Base-by-base conservation (phyloP, 2,888 invertebrate species). In the Cryptus viduatorius region DNA sequence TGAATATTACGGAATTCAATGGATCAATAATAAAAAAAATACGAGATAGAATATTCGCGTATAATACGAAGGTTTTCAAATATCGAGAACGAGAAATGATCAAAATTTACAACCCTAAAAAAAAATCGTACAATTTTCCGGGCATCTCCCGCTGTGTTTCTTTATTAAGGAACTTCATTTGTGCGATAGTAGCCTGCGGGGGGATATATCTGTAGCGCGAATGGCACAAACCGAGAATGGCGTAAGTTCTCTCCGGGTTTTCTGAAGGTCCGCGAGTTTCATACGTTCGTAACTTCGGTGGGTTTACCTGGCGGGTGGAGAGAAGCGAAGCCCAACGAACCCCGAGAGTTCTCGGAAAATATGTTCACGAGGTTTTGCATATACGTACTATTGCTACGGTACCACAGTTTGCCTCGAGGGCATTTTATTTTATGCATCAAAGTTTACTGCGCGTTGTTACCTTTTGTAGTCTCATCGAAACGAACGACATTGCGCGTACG, bases 161-260 rank as follows among this genome's bases (percentile, higher is more conserved):
- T 78, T 73, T 73, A 78, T 82, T 73, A 73, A 78, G 50, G 37
- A 78, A 82, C 59, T 78, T 82, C 56, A 78, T 78, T 53, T 61
- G 44, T 42, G 48, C 61, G 48, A 76, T 29, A 19, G 56, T 67
- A 31, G 72, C 56, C 56, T 24, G 42, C 4, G 59, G 69, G 69
- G 16, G 4, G 16, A 10, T 42, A 68, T 50, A 78, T 61, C 50
- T 68, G 53, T 3, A 8, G 46, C 14, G 42, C 53, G 59, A 37
- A 50, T 31, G 29, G 59, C 31, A 59, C 14, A 10, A 61, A 61
- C 14, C 48, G 16, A 24, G 79, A 31, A 19, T 24, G 31, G 64
- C 67, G 65, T 12, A 46, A 65, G 42, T 14, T 59, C 67, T 46
- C 67, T 46, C 67, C 65, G 53, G 53, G 42, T 19, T 76, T 81